Conservation (phyloP, 2,113 vertebrate genomes). For the Channa argus region DNA sequence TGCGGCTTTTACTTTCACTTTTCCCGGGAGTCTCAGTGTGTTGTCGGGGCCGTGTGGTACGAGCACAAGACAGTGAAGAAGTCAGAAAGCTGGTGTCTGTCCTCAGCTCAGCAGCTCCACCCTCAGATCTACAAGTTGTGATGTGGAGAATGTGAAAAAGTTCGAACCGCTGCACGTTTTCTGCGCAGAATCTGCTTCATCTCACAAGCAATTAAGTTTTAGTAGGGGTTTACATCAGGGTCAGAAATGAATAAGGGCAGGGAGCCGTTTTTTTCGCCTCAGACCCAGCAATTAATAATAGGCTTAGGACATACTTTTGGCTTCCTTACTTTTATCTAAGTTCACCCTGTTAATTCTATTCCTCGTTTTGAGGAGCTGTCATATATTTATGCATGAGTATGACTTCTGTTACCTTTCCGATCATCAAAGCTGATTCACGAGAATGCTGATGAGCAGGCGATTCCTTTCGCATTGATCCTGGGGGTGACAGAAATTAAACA, state of each 20-base stretch:
- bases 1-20: too few species aligned
- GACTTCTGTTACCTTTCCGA: background rate
- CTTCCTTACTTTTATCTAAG: background rate
- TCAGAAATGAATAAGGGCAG: constrained; percentile 28
- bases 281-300: constrained; percentile 31
- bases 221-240: constrained; percentile 32
- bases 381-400: constrained; percentile 9
- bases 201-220: constrained; percentile 22
- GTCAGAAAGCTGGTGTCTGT: background rate
- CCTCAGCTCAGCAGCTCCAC: background rate
- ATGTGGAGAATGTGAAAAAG: background rate
- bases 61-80: too few species aligned
- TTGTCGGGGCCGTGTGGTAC: too few species aligned
- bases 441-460: background rate
- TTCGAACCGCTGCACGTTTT: background rate
- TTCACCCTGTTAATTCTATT: background rate
- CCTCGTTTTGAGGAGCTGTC: background rate
- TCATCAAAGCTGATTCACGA: background rate
- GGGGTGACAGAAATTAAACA: background rate
- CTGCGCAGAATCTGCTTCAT: background rate
- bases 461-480: background rate
- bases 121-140: background rate
- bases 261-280: background rate
- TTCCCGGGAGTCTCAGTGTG: too few species aligned
- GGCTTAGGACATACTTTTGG: background rate